Conservation (phyloP, 2,797 vertebrate genomes). For the Centropyge bicolor region DNA sequence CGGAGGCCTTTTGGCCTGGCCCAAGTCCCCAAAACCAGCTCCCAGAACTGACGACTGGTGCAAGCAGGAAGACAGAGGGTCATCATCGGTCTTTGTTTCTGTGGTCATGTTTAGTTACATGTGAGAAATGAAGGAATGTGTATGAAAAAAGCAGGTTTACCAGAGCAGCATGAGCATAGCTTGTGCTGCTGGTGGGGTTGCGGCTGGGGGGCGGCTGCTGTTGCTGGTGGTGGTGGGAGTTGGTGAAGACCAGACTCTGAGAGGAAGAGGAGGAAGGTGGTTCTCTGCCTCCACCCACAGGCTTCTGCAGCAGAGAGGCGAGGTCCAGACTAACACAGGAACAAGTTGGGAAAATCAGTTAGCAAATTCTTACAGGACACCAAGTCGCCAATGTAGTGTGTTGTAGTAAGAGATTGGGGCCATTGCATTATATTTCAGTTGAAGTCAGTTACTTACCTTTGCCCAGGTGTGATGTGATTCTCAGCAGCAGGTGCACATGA, state of each 20-base stretch:
- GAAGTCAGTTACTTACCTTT: constrained; percentile 84
- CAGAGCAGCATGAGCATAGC: constrained; percentile 93
- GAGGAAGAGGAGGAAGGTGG: constrained; percentile 86
- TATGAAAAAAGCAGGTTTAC: constrained; percentile 78
- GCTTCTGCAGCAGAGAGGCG: constrained; percentile 93
- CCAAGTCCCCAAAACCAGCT: constrained; percentile 93
- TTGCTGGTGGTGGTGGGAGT: constrained; percentile 91
- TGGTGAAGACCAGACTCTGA: constrained; percentile 95
- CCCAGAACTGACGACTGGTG: constrained; percentile 92
- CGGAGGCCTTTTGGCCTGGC: constrained; percentile 88
- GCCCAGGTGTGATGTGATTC: constrained; percentile 89
- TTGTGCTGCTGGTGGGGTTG: constrained; percentile 82
- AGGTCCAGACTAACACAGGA: constrained; percentile 89
- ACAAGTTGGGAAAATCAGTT: constrained; percentile 12
- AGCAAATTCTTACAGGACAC: neutral
- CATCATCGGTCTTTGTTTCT: neutral
- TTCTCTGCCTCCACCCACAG: constrained; percentile 84
- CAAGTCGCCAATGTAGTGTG: neutral
- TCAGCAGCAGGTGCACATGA: constrained; percentile 91
- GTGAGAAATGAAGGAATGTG: neutral
- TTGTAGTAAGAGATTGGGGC: neutral
- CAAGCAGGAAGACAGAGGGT: neutral
- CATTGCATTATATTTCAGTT: neutral
- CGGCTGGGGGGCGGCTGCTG: constrained; percentile 80
- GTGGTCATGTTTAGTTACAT: neutral